phyloP scores from a whole-genome alignment of 1,140 invertebrate genomes.

The Listronotus oregonensis region DNA sequence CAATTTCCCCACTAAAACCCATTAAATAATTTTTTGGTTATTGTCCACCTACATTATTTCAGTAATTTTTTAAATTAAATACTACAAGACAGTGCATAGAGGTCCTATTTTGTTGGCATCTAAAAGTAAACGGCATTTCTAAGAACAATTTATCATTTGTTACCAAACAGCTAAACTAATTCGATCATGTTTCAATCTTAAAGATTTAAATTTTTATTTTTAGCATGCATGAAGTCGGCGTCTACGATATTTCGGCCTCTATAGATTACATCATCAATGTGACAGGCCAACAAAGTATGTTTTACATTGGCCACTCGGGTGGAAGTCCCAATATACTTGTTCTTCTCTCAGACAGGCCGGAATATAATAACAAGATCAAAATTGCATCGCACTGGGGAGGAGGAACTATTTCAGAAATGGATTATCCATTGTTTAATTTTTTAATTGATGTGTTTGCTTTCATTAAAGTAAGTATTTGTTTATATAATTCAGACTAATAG shows the following conservation, averaged over 20 bases:
- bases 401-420: constrained; percentile 8
- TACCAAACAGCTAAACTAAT: too few species aligned
- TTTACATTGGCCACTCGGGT: constrained; percentile 50
- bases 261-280: constrained; percentile 60
- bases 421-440: constrained; percentile 5
- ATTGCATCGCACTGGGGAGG: constrained; percentile 19
- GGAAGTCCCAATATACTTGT: constrained; percentile 69
- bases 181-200: too few species aligned
- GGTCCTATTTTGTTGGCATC: too few species aligned
- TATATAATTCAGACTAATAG: too few species aligned
- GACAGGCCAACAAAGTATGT: constrained; percentile 39
- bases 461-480: too few species aligned
- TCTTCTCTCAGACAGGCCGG: constrained; percentile 65
- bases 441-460: background rate
- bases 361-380: constrained; percentile 64
- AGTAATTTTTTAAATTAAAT: too few species aligned
- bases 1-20: too few species aligned
- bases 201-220: constrained; percentile 27
- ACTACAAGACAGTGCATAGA: too few species aligned
- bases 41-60: too few species aligned
- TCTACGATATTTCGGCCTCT: constrained; percentile 65
- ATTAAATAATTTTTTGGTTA: too few species aligned
- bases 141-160: too few species aligned
- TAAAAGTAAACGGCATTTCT: too few species aligned
- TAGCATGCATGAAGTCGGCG: constrained; percentile 54